Evolutionary conservation across 2,888 invertebrate genomes (phyloP), one percentile per base, ranked within the genome.

Genomic region (Tenthredo mesomela): DNA sequence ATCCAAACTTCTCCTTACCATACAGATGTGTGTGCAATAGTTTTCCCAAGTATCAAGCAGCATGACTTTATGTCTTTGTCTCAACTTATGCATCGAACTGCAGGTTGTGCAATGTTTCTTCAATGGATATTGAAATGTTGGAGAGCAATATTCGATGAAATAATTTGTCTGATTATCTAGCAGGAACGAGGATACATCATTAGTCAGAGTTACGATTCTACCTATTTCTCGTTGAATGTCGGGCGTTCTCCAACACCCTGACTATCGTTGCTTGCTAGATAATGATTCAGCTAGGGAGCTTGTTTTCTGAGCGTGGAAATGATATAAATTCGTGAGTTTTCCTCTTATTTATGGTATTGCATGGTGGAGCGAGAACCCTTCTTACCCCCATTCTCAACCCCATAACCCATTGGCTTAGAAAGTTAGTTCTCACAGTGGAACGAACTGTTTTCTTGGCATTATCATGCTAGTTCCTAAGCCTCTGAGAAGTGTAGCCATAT

Each of bases 331-430:
- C 21, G 7, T 43, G n/a, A n/a, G 40, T 25, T 9, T 18, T 43
- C 9, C 18, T 73, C 21, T 40, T 37, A 73, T 73, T 73, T 73
- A 73, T 43, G 40, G 71, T 43, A 73, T 73, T 73, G 40, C 21
- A 43, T 1, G 21, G 21, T 15, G 18, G 71, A 6, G 25, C 12
- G 43, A 73, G 3, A 43, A 10, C 70, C 15, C 37, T 70, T 70
- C 70, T n/a, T 21, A 43, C 43, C n/a, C 71, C 43, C 25, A 29
- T 43, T 37, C 25, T 70, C 18, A n/a, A 37, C 37, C 43, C 43
- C 10, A 43, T n/a, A 73, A 21, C 71, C 71, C 25, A 43, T 21
- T 73, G 21, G 43, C 43, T 73, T 73, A 73, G 18, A 43, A n/a
- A 43, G 43, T 73, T 12, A 73, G 40, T 73, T 40, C n/a, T 21